These are phyloP conservation scores for Crypturellus tataupa DNA, from an alignment of 2,797 vertebrate genomes.

Conservation along the genomic window DNA sequence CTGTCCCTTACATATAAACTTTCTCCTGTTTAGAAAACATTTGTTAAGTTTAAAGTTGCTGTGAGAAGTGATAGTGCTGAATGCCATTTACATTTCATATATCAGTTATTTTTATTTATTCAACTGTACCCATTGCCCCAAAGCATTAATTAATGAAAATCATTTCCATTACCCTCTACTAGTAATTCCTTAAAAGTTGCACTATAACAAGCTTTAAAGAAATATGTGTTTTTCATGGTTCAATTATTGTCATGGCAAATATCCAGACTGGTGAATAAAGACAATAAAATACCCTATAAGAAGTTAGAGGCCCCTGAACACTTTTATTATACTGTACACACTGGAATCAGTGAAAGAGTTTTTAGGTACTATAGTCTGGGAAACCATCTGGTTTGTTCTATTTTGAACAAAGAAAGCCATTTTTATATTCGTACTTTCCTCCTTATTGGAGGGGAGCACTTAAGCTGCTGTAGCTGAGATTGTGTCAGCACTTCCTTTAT, in stretches of 20 bases:
- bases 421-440: slow-evolving; percentile 56
- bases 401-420: slow-evolving; percentile 74
- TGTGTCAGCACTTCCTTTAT: slow-evolving; percentile 78
- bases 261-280: slow-evolving; percentile 74
- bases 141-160: slow-evolving; percentile 42
- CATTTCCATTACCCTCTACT: slow-evolving; percentile 28
- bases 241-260: slow-evolving; percentile 76
- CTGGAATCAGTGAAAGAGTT: slow-evolving; percentile 71
- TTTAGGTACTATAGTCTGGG: slow-evolving; percentile 69
- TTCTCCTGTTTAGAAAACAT: neutral
- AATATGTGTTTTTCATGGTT: slow-evolving; percentile 61
- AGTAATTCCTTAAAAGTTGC: slow-evolving; percentile 12
- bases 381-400: slow-evolving; percentile 75
- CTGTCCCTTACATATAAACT: neutral
- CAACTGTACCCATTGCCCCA: slow-evolving; percentile 39
- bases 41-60: neutral
- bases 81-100: neutral
- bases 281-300: slow-evolving; percentile 72
- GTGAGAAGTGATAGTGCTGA: neutral
- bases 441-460: slow-evolving; percentile 15
- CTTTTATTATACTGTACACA: slow-evolving; percentile 75
- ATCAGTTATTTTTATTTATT: slow-evolving; percentile 49
- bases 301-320: slow-evolving; percentile 68
- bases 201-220: slow-evolving; percentile 58
- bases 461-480: slow-evolving; percentile 28